Base-by-base conservation (phyloP, 2,888 invertebrate genomes). In the Tetragnatha montana region DNA sequence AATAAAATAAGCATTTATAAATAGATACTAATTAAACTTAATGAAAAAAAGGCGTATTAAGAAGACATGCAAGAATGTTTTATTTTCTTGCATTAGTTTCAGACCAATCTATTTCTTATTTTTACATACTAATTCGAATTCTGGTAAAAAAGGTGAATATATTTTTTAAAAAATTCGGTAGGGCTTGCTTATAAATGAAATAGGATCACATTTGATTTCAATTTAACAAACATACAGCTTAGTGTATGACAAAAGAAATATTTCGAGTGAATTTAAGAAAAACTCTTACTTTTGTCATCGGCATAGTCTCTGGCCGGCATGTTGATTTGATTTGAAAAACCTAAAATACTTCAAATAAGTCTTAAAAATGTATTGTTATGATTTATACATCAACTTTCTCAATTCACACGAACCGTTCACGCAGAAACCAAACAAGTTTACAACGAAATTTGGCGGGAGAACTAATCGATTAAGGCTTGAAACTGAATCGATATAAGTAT, bases 211-310 rank as follows among this genome's bases (percentile, higher is more conserved):
- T 49, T 76, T 76, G 8, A 73, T 8, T 21, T 8, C 19, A 35
- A 7, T n/a, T n/a, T 71, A 71, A n/a, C 49, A 14, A 76, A 76
- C n/a, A n/a, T 10, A 75, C 8, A 50, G 49, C 50, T 17, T 49
- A 17, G 1, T 8, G 6, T 35, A 1, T 35, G 35, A 35, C 35
- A 35, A 35, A 35, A 35, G 35, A 49, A 70, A 50, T 19, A 21
- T 74, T 22, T n/a, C 50, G 51, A n/a, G 14, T 19, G 6, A 81
- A 49, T n/a, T 1, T 22, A 81, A 49, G 14, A 50, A 60, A 21
- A 50, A 14, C 88, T 50, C 83, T 89, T 91, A 91, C 91, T 91
- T 89, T 91, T 91, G 47, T 92, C 92, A 71, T 91, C 91, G 8
- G 88, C 85, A 78, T 92, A 92, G 79, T 92, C 91, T 79, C 90